A percentile compares a stretch with the other conserved stretches of the same genome.
Evolutionary conservation across 1,140 invertebrate species (phyloP).

Genomic region (Drosophila bocki): DNA sequence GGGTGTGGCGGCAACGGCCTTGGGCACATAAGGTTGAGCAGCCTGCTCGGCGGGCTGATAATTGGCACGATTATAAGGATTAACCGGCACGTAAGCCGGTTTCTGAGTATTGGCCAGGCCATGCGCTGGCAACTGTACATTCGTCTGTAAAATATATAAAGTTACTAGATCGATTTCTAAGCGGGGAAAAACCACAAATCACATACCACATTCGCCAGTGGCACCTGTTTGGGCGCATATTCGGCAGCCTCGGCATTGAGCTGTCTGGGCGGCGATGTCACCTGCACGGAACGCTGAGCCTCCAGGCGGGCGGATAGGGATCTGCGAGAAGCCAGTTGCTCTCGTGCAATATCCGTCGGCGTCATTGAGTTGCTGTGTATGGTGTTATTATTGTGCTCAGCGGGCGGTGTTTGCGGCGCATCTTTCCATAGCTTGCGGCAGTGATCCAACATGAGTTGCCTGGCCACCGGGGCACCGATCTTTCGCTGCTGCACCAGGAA

Average conservation of each 20-base stretch:
- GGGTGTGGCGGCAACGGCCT: constrained; percentile 27
- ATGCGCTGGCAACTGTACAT: constrained; percentile 46
- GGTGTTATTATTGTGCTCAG: constrained; percentile 62
- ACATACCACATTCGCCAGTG: constrained; percentile 67
- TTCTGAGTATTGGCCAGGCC: constrained; percentile 57
- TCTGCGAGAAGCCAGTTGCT: constrained; percentile 63
- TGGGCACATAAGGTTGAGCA: constrained; percentile 57
- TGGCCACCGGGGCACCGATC: constrained; percentile 68
- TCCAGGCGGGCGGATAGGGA: constrained; percentile 72
- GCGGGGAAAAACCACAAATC: not conserved
- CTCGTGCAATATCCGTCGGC: constrained; percentile 64
- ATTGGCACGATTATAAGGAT: constrained; percentile 66
- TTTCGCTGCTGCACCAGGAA: constrained; percentile 76
- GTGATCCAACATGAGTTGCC: constrained; percentile 72
- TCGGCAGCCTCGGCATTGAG: constrained; percentile 35
- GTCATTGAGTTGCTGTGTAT: constrained; percentile 44
- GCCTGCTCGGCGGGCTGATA: constrained; percentile 30
- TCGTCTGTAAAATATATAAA: constrained; percentile 54
- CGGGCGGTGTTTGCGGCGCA: constrained; percentile 29
- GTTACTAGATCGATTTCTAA: constrained; percentile 1
- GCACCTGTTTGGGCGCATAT: constrained; percentile 30
- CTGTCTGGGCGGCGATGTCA: constrained; percentile 33
- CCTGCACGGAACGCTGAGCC: constrained; percentile 51
- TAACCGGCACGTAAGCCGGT: constrained; percentile 26
- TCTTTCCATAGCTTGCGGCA: constrained; percentile 74